phyloP scores from a whole-genome alignment of 37 sponge, comb jelly and placozoan species.

The Chondrosia reniformis region DNA sequence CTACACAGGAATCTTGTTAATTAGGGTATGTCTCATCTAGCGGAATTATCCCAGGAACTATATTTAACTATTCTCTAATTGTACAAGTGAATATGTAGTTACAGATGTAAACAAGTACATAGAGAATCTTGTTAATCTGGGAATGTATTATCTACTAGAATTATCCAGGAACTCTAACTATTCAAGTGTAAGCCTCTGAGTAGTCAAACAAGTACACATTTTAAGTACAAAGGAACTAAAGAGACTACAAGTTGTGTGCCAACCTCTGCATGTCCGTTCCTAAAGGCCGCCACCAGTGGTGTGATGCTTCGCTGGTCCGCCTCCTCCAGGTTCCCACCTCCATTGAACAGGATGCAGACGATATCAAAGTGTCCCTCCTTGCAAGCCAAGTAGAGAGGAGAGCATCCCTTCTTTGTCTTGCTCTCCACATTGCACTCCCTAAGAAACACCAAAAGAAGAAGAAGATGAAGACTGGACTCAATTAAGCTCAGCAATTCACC shows the following conservation, averaged over 20 bases:
- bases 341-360: constrained; percentile 61
- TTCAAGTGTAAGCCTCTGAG: background rate
- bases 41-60: too few relatives aligned
- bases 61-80: too few relatives aligned
- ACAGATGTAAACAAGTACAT: too few relatives aligned
- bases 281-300: constrained; percentile 87
- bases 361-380: constrained; percentile 87
- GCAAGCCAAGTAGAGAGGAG: constrained; percentile 94
- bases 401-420: constrained; percentile 95
- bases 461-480: background rate
- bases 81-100: too few relatives aligned
- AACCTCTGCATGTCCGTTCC: constrained; percentile 79
- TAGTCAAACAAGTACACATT: constrained; percentile 8
- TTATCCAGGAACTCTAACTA: too few relatives aligned
- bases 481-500: too few relatives aligned
- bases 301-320: constrained; percentile 79
- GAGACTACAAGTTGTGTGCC: too few relatives aligned
- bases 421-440: constrained; percentile 84
- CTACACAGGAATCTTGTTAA: too few relatives aligned
- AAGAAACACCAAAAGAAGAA: background rate
- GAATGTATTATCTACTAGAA: too few relatives aligned
- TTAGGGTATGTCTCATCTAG: too few relatives aligned
- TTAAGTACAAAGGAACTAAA: too few relatives aligned
- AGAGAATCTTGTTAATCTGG: too few relatives aligned
- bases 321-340: constrained; percentile 62